Evolutionary conservation across 2,888 invertebrate genomes (phyloP).

Genomic region (Drosophila lutescens): DNA sequence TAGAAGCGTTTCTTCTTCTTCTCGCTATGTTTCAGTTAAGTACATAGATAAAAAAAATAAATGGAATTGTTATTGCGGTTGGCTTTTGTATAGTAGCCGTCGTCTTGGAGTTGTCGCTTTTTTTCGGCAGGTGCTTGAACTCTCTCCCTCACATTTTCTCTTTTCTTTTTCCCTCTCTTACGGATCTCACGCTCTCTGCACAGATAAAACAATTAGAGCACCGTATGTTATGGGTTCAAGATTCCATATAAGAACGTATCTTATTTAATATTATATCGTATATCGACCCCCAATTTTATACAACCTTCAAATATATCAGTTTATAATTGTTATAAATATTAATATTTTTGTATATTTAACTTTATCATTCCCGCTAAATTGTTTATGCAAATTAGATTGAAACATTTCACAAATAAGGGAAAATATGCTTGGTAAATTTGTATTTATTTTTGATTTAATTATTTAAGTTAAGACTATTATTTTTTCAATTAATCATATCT

Average conservation of each 20-base stretch:
- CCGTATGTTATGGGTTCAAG: not conserved
- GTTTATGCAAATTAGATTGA: not conserved
- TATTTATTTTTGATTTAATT: too few relatives aligned
- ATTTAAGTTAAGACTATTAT: too few relatives aligned
- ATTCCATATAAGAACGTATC: not conserved
- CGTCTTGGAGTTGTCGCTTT: conserved; percentile 19
- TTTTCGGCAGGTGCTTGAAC: conserved; percentile 74
- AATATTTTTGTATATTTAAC: too few relatives aligned
- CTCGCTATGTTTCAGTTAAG: conserved; percentile 50
- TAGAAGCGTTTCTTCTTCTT: conserved; percentile 13
- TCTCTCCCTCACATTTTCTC: conserved; percentile 33
- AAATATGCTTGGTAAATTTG: too few relatives aligned
- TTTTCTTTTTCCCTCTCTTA: not conserved
- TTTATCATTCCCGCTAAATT: too few relatives aligned
- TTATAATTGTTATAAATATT: not conserved
- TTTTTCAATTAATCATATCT: too few relatives aligned
- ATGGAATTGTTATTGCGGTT: conserved; percentile 69
- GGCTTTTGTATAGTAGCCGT: conserved; percentile 23
- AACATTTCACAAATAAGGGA: not conserved
- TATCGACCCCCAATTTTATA: not conserved
- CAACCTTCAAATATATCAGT: not conserved
- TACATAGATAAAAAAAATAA: conserved; percentile 66
- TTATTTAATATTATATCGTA: not conserved
- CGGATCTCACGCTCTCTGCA: not conserved
- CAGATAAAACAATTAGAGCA: conserved; percentile 7